Conservation (phyloP, 2,888 invertebrate genomes). For the Drosophila pegasa region DNA sequence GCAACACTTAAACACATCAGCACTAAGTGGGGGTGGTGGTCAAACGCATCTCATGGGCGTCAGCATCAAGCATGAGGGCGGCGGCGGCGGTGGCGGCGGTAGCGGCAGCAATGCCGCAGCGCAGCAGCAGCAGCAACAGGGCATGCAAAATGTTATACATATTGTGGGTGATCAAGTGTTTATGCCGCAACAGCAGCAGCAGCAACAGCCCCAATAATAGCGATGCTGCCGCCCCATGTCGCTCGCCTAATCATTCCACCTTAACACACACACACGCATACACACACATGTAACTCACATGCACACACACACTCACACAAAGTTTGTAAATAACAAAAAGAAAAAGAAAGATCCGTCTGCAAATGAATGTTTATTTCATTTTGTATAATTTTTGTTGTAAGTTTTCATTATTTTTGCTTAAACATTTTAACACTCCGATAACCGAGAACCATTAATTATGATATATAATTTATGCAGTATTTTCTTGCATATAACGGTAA, state of each 20-base stretch:
- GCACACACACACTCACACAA: slow-evolving; percentile 34
- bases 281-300: slow-evolving; percentile 31
- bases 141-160: slow-evolving; percentile 82
- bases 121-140: slow-evolving; percentile 58
- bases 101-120: slow-evolving; percentile 38
- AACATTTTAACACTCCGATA: slow-evolving; percentile 40
- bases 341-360: slow-evolving; percentile 53
- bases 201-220: slow-evolving; percentile 49
- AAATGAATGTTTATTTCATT: slow-evolving; percentile 68
- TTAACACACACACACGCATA: slow-evolving; percentile 39
- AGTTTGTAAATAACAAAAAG: slow-evolving; percentile 67
- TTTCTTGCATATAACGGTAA: slow-evolving; percentile 72
- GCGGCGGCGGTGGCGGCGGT: slow-evolving; percentile 40
- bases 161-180: slow-evolving; percentile 82
- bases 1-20: slow-evolving; percentile 65
- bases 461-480: slow-evolving; percentile 70
- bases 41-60: slow-evolving; percentile 67
- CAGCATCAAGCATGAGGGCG: slow-evolving; percentile 61
- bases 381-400: slow-evolving; percentile 71
- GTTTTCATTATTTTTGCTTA: slow-evolving; percentile 56
- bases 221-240: slow-evolving; percentile 37
- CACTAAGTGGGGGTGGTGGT: slow-evolving; percentile 61
- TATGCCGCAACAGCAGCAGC: slow-evolving; percentile 66
- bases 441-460: slow-evolving; percentile 16
- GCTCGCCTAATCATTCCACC: slow-evolving; percentile 68